Base-by-base conservation (phyloP, 2,113 vertebrate species). In the Phalacrocorax carbo region DNA sequence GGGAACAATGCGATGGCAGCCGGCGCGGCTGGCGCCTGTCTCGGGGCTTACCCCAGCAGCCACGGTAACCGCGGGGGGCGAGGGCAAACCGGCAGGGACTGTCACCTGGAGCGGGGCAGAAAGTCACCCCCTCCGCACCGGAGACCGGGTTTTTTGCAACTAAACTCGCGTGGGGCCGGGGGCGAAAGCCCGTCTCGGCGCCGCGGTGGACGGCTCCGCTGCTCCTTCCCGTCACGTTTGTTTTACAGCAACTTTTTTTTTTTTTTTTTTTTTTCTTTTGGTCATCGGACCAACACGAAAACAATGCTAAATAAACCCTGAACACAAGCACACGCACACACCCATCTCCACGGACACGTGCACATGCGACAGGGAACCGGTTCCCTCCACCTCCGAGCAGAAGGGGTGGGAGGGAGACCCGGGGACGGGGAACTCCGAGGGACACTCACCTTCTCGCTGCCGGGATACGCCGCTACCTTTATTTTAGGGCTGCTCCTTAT, bases 361-460 rank as follows among this genome's bases (percentile, higher is more conserved):
- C 81, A 85, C 82, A 70, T 26, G 77, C 87, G 34, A 55, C 55
- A 26, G 38, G 65, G 58, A 92, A 51, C 36, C 60, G 27, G 27
- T 36, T 76, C 82, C 91, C 82, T 65, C 92, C 82, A 82, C 82
- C 85, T 68, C 92, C 21, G 58, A 72, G 62, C n/a, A 76, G 18
- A 40, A 78, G 73, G 36, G 42, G 76, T 42, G 82, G 87, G 91
- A 95, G 55, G 83, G 60, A 77, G 72, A 58, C 55, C 18, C 26
- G 27, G 26, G 60, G 40, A 55, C 65, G 15, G 52, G 64, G 64
- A 73, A 86, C 40, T 12, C 62, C 5, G 58, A 19, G 58, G 40
- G 34, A 46, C 42, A 95, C 97, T 97, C 96, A 97, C 97, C 97
- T 97, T 91, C 86, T 90, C 36, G 48, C 57, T 49, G 83, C 75